These are phyloP conservation scores for Lordiphosa andalusiaca DNA, from an alignment of 2,888 invertebrate genomes.

Conservation along the genomic window DNA sequence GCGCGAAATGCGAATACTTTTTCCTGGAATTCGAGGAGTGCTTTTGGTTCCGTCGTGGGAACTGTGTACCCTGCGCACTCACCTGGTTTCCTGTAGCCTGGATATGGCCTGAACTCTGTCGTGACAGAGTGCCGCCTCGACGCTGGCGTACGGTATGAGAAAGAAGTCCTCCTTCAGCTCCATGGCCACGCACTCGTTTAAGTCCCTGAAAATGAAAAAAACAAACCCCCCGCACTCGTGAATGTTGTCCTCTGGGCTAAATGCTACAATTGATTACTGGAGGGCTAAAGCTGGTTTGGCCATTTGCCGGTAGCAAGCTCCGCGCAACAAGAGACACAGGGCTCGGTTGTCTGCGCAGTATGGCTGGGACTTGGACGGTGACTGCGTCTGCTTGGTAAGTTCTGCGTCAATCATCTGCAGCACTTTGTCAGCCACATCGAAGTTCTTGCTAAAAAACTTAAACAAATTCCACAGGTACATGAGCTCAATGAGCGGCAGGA, in stretches of 20 bases:
- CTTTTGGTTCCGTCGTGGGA: not conserved
- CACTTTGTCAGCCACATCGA: slow-evolving; percentile 83
- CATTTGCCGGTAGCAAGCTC: slow-evolving; percentile 90
- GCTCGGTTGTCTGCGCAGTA: slow-evolving; percentile 87
- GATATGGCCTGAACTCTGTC: slow-evolving; percentile 85
- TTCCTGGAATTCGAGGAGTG: slow-evolving; percentile 83
- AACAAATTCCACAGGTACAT: slow-evolving; percentile 97
- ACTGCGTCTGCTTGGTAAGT: slow-evolving; percentile 48
- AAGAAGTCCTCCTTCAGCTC: slow-evolving; percentile 90
- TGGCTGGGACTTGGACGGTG: not conserved
- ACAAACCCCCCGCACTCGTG: not conserved
- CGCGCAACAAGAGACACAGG: slow-evolving; percentile 89
- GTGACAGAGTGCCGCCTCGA: slow-evolving; percentile 91
- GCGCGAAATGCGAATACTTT: slow-evolving; percentile 91
- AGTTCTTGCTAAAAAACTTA: slow-evolving; percentile 88
- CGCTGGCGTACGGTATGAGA: slow-evolving; percentile 91
- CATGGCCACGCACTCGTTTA: slow-evolving; percentile 69
- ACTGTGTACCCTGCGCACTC: slow-evolving; percentile 63
- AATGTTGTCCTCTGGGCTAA: not conserved
- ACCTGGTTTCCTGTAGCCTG: slow-evolving; percentile 92
- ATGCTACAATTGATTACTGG: slow-evolving; percentile 81
- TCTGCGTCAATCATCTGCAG: slow-evolving; percentile 84
- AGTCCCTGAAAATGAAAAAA: slow-evolving; percentile 39
- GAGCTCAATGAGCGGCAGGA: slow-evolving; percentile 92
- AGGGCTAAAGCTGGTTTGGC: slow-evolving; percentile 89